Conservation (phyloP, 2,888 invertebrate species). For the Macrosiphum euphorbiae region DNA sequence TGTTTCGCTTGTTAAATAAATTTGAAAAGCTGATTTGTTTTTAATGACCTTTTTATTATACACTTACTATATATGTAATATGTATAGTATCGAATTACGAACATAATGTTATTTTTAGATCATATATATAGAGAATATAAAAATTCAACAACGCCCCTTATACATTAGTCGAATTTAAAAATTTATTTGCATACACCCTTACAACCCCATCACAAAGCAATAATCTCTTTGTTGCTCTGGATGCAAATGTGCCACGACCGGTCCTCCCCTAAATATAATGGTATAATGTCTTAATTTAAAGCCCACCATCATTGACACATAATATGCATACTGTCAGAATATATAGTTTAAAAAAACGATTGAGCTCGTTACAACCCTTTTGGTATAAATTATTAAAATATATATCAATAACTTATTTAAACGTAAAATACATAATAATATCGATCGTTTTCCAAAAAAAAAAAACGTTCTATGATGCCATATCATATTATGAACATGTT, state of each 20-base stretch:
- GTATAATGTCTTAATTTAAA: slow-evolving; percentile 63
- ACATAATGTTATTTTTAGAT: slow-evolving; percentile 55
- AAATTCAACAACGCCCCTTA: slow-evolving; percentile 56
- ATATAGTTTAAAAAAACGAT: slow-evolving; percentile 56
- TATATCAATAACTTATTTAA: background rate
- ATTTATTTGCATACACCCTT: slow-evolving; percentile 63
- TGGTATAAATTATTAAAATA: slow-evolving; percentile 45
- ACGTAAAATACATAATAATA: background rate
- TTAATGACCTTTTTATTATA: slow-evolving; percentile 59
- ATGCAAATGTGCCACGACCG: slow-evolving; percentile 61
- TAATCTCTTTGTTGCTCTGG: slow-evolving; percentile 63
- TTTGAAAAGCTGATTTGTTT: slow-evolving; percentile 48
- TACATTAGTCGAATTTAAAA: slow-evolving; percentile 64
- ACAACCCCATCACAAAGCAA: slow-evolving; percentile 55
- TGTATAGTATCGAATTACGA: slow-evolving; percentile 54
- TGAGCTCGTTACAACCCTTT: slow-evolving; percentile 47
- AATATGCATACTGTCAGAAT: slow-evolving; percentile 59
- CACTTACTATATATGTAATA: background rate
- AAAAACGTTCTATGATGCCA: background rate
- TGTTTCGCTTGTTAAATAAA: slow-evolving; percentile 31
- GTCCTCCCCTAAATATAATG: slow-evolving; percentile 56
- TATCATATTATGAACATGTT: background rate
- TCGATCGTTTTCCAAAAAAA: background rate
- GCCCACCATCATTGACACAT: slow-evolving; percentile 62
- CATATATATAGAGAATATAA: slow-evolving; percentile 43